A percentile compares a stretch with the other conserved stretches of the same genome.
Evolutionary conservation across 2,888 invertebrate genomes (phyloP).

Genomic region (Notodonta dromedarius): DNA sequence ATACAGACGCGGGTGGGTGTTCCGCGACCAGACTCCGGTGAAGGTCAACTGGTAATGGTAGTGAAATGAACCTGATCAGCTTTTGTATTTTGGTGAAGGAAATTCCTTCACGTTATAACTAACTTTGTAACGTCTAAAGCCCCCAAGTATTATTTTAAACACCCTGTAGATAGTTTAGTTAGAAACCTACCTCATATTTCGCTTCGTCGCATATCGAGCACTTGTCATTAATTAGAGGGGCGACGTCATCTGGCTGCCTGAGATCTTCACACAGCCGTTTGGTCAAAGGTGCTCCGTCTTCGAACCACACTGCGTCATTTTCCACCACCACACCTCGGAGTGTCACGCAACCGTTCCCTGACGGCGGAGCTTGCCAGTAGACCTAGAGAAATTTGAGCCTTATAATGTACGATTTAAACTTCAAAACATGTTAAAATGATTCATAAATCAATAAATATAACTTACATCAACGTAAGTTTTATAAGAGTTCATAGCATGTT

Average conservation of each 20-base stretch:
- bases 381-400: constrained; percentile 46
- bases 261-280: constrained; percentile 68
- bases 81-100: too few species aligned
- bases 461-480: constrained; percentile 67
- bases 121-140: too few species aligned
- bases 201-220: constrained; percentile 74
- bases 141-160: too few species aligned
- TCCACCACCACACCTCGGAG: constrained; percentile 74
- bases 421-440: too few species aligned
- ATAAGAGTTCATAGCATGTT: constrained; percentile 57
- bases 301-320: constrained; percentile 70
- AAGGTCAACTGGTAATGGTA: constrained; percentile 57
- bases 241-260: constrained; percentile 72
- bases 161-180: too few species aligned
- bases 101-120: too few species aligned
- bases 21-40: constrained; percentile 73
- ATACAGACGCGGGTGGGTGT: constrained; percentile 67
- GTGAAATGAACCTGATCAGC: too few species aligned
- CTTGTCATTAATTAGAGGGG: constrained; percentile 66
- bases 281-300: constrained; percentile 68
- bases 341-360: constrained; percentile 72
- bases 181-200: constrained; percentile 68
- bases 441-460: neutral
- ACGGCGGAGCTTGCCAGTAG: constrained; percentile 73
- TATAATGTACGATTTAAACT: neutral